Evolutionary conservation across 2,797 vertebrate genomes (phyloP).

Genomic region (Antennarius maculatus): DNA sequence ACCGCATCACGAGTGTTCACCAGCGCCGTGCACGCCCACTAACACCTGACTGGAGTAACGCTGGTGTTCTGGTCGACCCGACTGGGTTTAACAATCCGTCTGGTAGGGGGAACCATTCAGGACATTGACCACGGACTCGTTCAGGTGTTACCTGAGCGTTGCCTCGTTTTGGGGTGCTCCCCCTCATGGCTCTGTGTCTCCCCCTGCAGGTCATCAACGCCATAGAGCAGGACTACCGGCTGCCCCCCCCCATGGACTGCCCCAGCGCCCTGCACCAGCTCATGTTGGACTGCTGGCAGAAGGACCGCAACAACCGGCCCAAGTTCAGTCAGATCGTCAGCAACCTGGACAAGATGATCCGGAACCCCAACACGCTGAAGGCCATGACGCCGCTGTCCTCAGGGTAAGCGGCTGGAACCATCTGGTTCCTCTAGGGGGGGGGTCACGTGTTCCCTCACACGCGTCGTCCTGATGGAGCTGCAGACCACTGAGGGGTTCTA

Average conservation of each 20-base stretch:
- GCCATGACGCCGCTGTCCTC: constrained; percentile 96
- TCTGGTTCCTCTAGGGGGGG: too few species aligned
- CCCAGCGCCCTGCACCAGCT: constrained; percentile 96
- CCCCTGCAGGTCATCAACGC: constrained; percentile 94
- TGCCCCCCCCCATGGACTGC: constrained; percentile 98
- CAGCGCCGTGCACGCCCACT: constrained; percentile 27
- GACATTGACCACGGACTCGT: too few species aligned
- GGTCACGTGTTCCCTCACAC: too few species aligned
- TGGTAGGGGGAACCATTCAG: too few species aligned
- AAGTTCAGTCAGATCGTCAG: constrained; percentile 98
- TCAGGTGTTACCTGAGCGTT: too few species aligned
- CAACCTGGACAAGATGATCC: constrained; percentile 99
- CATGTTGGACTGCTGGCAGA: constrained; percentile 99
- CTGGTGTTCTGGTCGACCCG: too few species aligned
- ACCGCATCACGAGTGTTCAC: constrained; percentile 61
- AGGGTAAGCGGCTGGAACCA: constrained; percentile 79
- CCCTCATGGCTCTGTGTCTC: constrained; percentile 63
- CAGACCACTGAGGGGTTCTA: constrained; percentile 15
- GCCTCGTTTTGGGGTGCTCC: too few species aligned
- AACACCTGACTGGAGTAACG: too few species aligned
- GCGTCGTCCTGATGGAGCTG: too few species aligned
- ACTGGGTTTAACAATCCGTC: too few species aligned
- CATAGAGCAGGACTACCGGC: constrained; percentile 96
- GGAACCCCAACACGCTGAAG: constrained; percentile 97
- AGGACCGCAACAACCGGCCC: constrained; percentile 96